Evolutionary conservation across 2,113 vertebrate genomes (phyloP).

Genomic region (Oncorhynchus tshawytscha): DNA sequence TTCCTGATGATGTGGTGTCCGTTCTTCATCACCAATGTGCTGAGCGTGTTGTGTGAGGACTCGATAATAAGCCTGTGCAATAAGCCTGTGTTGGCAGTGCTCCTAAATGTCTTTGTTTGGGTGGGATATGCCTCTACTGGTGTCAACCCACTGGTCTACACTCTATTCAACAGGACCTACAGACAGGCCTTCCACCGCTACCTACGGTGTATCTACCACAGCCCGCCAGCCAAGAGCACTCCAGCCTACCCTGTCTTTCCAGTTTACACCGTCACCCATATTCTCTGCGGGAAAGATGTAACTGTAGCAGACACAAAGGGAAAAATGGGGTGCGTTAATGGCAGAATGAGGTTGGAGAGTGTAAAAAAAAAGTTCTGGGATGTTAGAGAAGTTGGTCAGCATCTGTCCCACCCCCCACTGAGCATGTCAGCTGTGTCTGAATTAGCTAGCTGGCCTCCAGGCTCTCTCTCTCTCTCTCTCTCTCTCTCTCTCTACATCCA

Average conservation of each 20-base stretch:
- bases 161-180: constrained; percentile 93
- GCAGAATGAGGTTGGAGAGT: constrained; percentile 61
- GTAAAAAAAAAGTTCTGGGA: constrained; percentile 70
- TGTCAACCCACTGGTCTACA: constrained; percentile 93
- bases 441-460: not conserved
- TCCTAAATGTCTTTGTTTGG: constrained; percentile 95
- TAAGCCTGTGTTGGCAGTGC: constrained; percentile 72
- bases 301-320: constrained; percentile 53
- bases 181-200: constrained; percentile 89
- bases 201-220: constrained; percentile 84
- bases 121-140: constrained; percentile 94
- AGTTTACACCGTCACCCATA: constrained; percentile 61
- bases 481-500: too few relatives aligned
- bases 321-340: constrained; percentile 14
- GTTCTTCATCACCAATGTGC: constrained; percentile 95
- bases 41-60: constrained; percentile 83
- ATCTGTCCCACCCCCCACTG: constrained; percentile 72
- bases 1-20: constrained; percentile 99
- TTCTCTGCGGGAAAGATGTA: constrained; percentile 66
- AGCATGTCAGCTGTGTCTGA: constrained; percentile 80
- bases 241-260: constrained; percentile 56
- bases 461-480: too few relatives aligned
- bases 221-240: constrained; percentile 49
- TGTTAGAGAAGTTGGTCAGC: constrained; percentile 73
- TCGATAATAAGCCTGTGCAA: constrained; percentile 72